Evolutionary conservation across 2,113 vertebrate genomes (phyloP), one percentile per base, ranked within the genome.

Genomic region (Phyllostomus hastatus): DNA sequence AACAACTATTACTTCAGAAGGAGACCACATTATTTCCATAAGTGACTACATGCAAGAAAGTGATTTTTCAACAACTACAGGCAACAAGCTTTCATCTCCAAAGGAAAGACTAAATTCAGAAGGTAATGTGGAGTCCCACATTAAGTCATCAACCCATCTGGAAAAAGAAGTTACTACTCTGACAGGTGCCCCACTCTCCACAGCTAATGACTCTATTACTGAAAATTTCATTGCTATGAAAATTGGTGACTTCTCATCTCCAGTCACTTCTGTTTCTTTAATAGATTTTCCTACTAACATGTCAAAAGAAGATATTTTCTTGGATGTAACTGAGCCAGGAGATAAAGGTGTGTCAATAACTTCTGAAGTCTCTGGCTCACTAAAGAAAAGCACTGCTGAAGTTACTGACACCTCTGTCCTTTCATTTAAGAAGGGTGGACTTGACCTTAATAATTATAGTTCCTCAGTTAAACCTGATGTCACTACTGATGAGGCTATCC

Each of bases 1-100:
- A 95, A 85, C 92, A 93, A 92, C 95, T 8, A 95, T 98, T 41
- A 95, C 92, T 84, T 97, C 95, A 64, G 96, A 97, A 96, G 97
- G 95, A 95, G 96, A 97, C 48, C 96, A 97, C 10, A 2, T 94
- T 33, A 93, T 75, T 92, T 85, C 95, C 50, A 66, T 90, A 69
- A 96, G 81, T 26, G 94, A 97, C 35, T 78, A 52, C 15, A 52
- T 4, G 3, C 80, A 75, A 41, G 95, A 97, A 81, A 86, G 41
- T 52, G 94, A 97, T 81, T 91, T 97, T 78, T 95, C 95, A 78
- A 76, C 91, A 64, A 80, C 82, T 38, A 28, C 33, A 33, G 72
- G 10, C 64, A 92, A 46, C 59, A 97, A 95, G 52, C 19, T 95
- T 54, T 19, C 46, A 7, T 22, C 88, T 46, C 70, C 81, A 38